These are phyloP conservation scores for Porphyrio hochstetteri DNA, from an alignment of 2,113 vertebrate species.

Conservation along the genomic window DNA sequence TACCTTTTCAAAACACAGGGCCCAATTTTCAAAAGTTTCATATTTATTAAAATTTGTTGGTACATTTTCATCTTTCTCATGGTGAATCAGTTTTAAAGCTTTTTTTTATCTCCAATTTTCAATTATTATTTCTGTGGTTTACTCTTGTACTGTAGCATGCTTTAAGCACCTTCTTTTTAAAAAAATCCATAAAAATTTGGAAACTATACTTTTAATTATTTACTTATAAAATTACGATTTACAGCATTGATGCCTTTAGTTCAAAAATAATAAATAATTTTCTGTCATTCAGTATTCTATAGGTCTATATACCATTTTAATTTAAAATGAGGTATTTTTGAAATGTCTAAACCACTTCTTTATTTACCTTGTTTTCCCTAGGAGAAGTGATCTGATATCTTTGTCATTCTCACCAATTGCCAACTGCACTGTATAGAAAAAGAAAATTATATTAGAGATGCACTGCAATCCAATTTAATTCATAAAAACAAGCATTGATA, in stretches of 20 bases:
- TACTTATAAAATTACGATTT: conserved; percentile 59
- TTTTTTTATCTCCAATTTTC: conserved; percentile 32
- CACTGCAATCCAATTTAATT: conserved; percentile 36
- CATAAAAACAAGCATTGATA: neutral
- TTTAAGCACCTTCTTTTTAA: conserved; percentile 68
- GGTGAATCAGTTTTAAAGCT: conserved; percentile 45
- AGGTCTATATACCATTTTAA: conserved; percentile 35
- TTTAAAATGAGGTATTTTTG: conserved; percentile 66
- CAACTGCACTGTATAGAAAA: neutral
- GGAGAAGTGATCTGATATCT: conserved; percentile 42
- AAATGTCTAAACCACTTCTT: conserved; percentile 50
- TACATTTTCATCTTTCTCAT: conserved; percentile 56
- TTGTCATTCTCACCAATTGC: conserved; percentile 44
- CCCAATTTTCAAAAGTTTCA: conserved; percentile 70
- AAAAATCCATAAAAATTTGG: conserved; percentile 59
- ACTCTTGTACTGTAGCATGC: conserved; percentile 70
- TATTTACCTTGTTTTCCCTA: conserved; percentile 38
- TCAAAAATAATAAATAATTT: conserved; percentile 24
- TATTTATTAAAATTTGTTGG: conserved; percentile 47
- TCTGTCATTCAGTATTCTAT: conserved; percentile 65
- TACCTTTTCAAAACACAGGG: conserved; percentile 60
- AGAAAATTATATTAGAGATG: neutral
- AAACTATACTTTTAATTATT: conserved; percentile 62
- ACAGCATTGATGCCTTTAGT: conserved; percentile 64
- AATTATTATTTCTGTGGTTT: conserved; percentile 57